Base-by-base conservation (phyloP, 2,888 invertebrate species). In the Drymonia ruficornis region DNA sequence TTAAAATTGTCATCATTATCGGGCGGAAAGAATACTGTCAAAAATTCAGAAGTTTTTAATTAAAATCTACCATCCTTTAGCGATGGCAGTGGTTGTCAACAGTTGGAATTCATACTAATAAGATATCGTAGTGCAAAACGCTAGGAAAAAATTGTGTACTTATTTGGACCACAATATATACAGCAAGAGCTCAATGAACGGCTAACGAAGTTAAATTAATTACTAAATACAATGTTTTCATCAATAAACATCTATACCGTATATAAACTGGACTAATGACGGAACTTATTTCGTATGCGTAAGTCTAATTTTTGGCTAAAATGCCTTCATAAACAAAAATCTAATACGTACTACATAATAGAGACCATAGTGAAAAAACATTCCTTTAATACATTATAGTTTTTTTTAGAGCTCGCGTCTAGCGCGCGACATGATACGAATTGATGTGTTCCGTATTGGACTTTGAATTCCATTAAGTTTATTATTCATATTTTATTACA, bases 121-220 rank as follows among this genome's bases (percentile, higher is more conserved):
- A n/a, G n/a, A n/a, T n/a, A n/a, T n/a, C n/a, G n/a, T n/a, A n/a
- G n/a, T n/a, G n/a, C n/a, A n/a, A n/a, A n/a, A n/a, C n/a, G n/a
- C n/a, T n/a, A n/a, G n/a, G n/a, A n/a, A 28, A 28, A 28, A 3
- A 28, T 28, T 7, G 28, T 28, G 28, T n/a, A 28, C n/a, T 47
- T 4, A 49, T 50, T 69, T 71, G 56, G 7, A 59, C 65, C 71
- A 61, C n/a, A 58, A 19, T 18, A 54, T 18, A 54, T 43, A 50
- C 63, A 67, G 43, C 55, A 67, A 55, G 69, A 70, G 63, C 76
- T 84, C 82, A 85, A 86, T 84, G 82, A 84, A 81, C 78, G 75
- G 56, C 80, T 85, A 87, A 89, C 84, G 86, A 88, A 88, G 79
- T 70, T 76, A 82, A 86, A 89, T 88, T 87, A 85, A 86, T 87